These are phyloP conservation scores for Dermatophagoides farinae DNA, from an alignment of 1,140 invertebrate genomes.

Conservation along the genomic window DNA sequence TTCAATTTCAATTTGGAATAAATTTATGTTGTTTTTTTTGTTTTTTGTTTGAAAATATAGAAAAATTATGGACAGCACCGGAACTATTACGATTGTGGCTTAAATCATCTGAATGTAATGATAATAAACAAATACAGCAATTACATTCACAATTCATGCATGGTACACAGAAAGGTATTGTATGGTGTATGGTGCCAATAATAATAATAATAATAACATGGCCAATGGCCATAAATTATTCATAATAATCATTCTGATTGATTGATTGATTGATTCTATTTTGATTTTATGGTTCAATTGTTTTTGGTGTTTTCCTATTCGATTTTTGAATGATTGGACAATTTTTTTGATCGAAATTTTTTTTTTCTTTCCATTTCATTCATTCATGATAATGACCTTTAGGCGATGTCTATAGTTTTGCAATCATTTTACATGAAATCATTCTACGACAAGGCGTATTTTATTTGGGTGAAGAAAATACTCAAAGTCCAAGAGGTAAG, in stretches of 20 bases:
- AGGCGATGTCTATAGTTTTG: constrained; percentile 84
- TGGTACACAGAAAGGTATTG: constrained; percentile 8
- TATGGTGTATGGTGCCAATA: no score
- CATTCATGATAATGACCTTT: constrained; percentile 37
- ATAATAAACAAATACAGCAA: constrained; percentile 3
- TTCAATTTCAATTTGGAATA: neutral
- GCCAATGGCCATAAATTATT: no score
- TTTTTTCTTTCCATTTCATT: neutral
- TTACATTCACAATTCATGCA: neutral
- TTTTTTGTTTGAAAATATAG: neutral
- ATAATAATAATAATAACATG: neutral
- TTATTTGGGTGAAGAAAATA: constrained; percentile 35
- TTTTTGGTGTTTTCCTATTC: neutral
- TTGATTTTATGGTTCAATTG: no score
- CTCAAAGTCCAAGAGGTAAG: constrained; percentile 18
- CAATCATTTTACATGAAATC: constrained; percentile 83
- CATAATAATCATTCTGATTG: no score
- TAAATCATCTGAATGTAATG: neutral
- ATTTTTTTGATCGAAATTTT: neutral
- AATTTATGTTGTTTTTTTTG: no score
- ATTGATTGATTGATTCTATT: no score
- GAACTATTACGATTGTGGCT: constrained; percentile 47
- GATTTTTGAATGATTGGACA: neutral
- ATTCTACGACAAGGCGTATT: constrained; percentile 69
- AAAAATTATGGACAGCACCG: constrained; percentile 61